Conservation (phyloP, 2,888 invertebrate species). For the Microctonus hyperodae region DNA sequence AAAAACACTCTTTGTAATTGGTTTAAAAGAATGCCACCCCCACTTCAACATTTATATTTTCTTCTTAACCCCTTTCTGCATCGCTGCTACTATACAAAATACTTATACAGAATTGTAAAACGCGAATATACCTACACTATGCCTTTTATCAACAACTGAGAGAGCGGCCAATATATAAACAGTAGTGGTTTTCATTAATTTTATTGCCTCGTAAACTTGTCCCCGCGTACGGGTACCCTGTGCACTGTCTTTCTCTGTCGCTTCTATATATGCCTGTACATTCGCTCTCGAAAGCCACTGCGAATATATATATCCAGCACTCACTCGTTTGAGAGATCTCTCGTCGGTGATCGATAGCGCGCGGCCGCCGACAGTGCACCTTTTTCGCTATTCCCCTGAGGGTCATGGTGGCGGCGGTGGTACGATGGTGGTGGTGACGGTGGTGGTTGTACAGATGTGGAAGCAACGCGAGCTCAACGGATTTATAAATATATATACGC, state of each 20-base stretch:
- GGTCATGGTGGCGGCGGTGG: conserved; percentile 36
- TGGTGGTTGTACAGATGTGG: neutral
- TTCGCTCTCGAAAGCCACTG: conserved; percentile 30
- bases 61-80: neutral
- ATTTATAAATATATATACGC: conserved; percentile 11
- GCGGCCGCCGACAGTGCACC: conserved; percentile 25
- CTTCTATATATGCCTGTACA: conserved; percentile 18
- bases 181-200: conserved; percentile 48
- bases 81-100: neutral
- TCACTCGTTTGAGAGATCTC: conserved; percentile 25
- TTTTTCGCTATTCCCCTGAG: conserved; percentile 37
- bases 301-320: conserved; percentile 26
- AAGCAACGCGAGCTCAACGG: neutral
- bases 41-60: no score
- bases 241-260: conserved; percentile 23
- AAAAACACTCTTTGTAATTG: neutral
- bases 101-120: conserved; percentile 16
- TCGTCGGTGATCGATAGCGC: conserved; percentile 30
- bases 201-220: conserved; percentile 49
- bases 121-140: conserved; percentile 21
- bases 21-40: neutral
- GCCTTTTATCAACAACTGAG: conserved; percentile 25
- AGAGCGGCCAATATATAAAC: conserved; percentile 37
- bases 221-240: conserved; percentile 36
- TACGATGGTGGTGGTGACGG: no score